These are phyloP conservation scores for Pristionchus arcanus DNA, from an alignment of 2,888 invertebrate species.

Conservation along the genomic window DNA sequence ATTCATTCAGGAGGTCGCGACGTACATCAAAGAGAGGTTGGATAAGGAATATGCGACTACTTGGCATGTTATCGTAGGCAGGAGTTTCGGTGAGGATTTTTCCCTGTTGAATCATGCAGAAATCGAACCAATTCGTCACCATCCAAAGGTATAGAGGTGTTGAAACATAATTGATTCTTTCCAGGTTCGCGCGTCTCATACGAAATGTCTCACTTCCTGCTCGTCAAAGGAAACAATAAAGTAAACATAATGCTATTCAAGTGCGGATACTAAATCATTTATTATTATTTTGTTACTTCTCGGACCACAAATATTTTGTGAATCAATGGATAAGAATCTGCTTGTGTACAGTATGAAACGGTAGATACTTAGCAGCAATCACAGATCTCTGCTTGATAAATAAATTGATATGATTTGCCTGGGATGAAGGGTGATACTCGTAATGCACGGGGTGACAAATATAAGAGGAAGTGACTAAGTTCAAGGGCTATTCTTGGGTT, in stretches of 20 bases:
- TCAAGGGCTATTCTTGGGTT: conserved; percentile 27
- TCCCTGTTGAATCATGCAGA: background rate
- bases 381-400: conserved; percentile 44
- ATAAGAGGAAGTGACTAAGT: background rate
- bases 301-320: conserved; percentile 13
- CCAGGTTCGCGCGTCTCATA: conserved; percentile 52
- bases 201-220: conserved; percentile 55
- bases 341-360: conserved; percentile 27
- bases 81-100: conserved; percentile 45
- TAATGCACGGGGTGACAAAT: background rate
- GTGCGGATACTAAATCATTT: conserved; percentile 50
- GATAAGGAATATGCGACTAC: conserved; percentile 56
- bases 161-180: background rate
- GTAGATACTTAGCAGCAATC: conserved; percentile 13
- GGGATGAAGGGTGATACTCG: background rate
- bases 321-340: conserved; percentile 7
- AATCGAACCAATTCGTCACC: background rate
- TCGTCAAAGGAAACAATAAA: conserved; percentile 56
- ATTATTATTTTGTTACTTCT: background rate
- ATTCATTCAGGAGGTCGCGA: conserved; percentile 51
- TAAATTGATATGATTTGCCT: background rate
- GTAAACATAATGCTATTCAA: conserved; percentile 57
- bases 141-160: background rate
- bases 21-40: conserved; percentile 55
- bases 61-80: conserved; percentile 55